phyloP scores from a whole-genome alignment of 2,888 invertebrate species.

The Parasteatoda lunata region DNA sequence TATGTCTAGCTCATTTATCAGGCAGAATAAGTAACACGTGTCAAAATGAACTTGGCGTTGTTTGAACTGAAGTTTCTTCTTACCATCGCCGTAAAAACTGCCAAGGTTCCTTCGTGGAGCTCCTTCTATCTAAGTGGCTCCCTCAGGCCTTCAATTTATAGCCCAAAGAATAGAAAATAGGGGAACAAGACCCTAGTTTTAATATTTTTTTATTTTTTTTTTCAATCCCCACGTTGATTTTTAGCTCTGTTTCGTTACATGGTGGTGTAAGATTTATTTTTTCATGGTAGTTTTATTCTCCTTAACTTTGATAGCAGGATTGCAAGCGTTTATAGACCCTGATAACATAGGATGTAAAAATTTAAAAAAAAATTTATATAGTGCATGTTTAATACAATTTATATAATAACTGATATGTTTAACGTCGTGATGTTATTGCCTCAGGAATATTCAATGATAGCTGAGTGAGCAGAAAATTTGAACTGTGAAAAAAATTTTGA shows the following conservation, averaged over 20 bases:
- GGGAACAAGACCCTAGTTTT: not conserved
- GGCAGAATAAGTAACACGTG: conserved; percentile 56
- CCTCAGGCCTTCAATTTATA: conserved; percentile 49
- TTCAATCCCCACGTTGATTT: conserved; percentile 30
- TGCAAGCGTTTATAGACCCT: not conserved
- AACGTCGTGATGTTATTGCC: too few relatives aligned
- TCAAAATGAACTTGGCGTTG: conserved; percentile 41
- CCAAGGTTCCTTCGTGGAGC: conserved; percentile 20
- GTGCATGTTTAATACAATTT: too few relatives aligned
- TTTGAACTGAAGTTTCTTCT: conserved; percentile 6
- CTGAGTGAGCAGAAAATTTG: too few relatives aligned
- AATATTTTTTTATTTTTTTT: not conserved
- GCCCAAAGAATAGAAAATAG: conserved; percentile 8
- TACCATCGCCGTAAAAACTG: not conserved
- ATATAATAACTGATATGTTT: too few relatives aligned
- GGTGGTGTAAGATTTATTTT: conserved; percentile 27
- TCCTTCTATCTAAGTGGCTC: conserved; percentile 28
- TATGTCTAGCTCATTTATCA: conserved; percentile 48
- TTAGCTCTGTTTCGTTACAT: conserved; percentile 20
- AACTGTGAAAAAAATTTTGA: too few relatives aligned
- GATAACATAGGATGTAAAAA: too few relatives aligned
- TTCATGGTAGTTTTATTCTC: not conserved
- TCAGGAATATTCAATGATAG: too few relatives aligned
- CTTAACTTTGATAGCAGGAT: not conserved
- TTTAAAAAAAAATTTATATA: too few relatives aligned